Percentiles rank a stretch among this genome's conserved stretches.
These are phyloP conservation scores for Chaenodraco wilsoni DNA, from an alignment of 2,797 vertebrate species.

Conservation along the genomic window DNA sequence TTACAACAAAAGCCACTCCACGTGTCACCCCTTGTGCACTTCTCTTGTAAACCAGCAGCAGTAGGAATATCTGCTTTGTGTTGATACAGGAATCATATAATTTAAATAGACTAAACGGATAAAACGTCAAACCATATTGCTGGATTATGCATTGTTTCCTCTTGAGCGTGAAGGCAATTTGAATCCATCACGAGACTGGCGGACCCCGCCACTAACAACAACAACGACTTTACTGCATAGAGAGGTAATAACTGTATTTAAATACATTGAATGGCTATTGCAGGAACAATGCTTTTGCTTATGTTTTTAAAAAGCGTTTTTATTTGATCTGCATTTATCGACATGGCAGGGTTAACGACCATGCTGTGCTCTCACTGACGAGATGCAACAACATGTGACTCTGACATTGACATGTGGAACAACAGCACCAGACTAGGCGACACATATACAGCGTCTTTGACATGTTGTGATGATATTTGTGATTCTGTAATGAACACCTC, in stretches of 20 bases:
- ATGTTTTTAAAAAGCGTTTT: conserved; percentile 3
- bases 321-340: conserved; percentile 36
- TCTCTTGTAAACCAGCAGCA: no score
- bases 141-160: neutral
- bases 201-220: neutral
- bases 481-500: conserved; percentile 64
- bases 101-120: neutral
- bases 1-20: neutral
- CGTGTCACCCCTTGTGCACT: no score
- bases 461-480: conserved; percentile 54
- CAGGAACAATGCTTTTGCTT: neutral
- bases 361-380: conserved; percentile 38
- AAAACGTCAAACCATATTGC: conserved; percentile 2
- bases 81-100: neutral
- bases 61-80: neutral
- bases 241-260: conserved; percentile 1
- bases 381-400: conserved; percentile 29
- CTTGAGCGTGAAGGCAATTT: neutral
- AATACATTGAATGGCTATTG: conserved; percentile 5
- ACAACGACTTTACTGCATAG: neutral
- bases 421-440: conserved; percentile 46
- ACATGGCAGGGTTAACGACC: conserved; percentile 39
- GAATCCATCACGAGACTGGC: neutral
- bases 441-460: conserved; percentile 51
- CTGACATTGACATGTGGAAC: conserved; percentile 29